Evolutionary conservation across 2,113 vertebrate genomes (phyloP).

Genomic region (Sturnira hondurensis): DNA sequence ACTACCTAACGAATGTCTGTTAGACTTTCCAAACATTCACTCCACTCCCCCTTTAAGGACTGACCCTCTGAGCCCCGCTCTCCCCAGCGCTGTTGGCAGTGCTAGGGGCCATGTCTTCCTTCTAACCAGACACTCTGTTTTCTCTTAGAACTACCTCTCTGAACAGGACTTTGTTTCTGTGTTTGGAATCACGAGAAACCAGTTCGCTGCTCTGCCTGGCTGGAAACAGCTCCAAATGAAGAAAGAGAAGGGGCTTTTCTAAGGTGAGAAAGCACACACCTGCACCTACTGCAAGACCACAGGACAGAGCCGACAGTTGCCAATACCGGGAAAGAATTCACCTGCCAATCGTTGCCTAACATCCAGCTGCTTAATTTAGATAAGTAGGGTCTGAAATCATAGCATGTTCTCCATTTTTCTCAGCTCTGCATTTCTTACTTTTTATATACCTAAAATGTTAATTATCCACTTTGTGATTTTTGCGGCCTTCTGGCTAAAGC

Average conservation of each 20-base stretch:
- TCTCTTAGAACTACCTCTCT: conserved; percentile 85
- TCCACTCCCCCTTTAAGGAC: background rate
- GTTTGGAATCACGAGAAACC: conserved; percentile 84
- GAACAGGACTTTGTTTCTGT: conserved; percentile 84
- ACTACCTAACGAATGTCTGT: background rate
- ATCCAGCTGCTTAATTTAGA: background rate
- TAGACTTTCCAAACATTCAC: background rate
- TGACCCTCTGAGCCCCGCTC: background rate
- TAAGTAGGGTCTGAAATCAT: background rate
- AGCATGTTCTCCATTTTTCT: background rate
- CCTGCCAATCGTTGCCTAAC: background rate
- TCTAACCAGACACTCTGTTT: conserved; percentile 42
- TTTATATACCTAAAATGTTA: background rate
- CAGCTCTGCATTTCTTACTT: background rate
- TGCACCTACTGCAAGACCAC: background rate
- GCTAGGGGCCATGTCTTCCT: background rate
- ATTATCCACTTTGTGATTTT: background rate
- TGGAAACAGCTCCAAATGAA: conserved; percentile 90
- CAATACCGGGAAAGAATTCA: background rate
- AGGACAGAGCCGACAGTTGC: background rate
- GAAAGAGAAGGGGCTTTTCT: conserved; percentile 89
- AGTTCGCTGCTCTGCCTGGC: conserved; percentile 81
- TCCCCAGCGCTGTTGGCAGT: background rate
- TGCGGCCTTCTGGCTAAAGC: background rate
- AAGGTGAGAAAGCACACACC: conserved; percentile 12